Evolutionary conservation across 1,140 invertebrate species (phyloP), one percentile per base, ranked within the genome.

Genomic region (Drosophila azteca): DNA sequence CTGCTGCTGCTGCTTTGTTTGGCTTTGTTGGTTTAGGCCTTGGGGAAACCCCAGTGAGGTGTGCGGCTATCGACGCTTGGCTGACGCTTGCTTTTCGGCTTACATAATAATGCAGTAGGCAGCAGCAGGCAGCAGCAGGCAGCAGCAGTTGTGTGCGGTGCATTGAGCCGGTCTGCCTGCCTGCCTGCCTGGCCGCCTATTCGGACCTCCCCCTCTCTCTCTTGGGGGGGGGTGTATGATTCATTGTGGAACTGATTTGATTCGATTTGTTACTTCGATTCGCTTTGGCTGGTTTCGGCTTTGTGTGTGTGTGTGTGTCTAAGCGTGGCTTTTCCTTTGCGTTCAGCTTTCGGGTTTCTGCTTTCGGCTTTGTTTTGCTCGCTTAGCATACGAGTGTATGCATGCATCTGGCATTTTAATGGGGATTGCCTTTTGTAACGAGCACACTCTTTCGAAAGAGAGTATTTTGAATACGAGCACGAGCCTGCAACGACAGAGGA

Each of bases 21-120:
- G 46, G 61, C 48, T 57, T 45, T 64, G 49, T 50, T 67, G 54
- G 4, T 39, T 39, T 11, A 13, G 82, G 82, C 82, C 78, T 87
- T 88, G 82, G 82, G 82, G 70, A 87, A 87, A 87, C 78, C 82
- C 82, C 83, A 87, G 59, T 35, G 48, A 45, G 77, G 48, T 67
- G 46, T 60, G 54, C 26, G 51, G 50, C n/a, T 49, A 62, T 8
- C 55, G 51, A 20, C 51, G 50, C 45, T 44, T 65, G 52, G 13
- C 13, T 77, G 51, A 20, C 51, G 50, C 45, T 44, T 65, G 52
- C 15, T 15, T 77, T 61, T 58, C 58, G 73, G 59, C 68, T 85
- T 85, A 81, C 83, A 82, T 85, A 85, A 85, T 67, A 84, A 70
- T 87, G 81, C 81, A 77, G 50, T 20, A 20, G 17, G 17, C 31